Evolutionary conservation across 2,888 invertebrate genomes (phyloP).

Genomic region (Gerris lacustris): DNA sequence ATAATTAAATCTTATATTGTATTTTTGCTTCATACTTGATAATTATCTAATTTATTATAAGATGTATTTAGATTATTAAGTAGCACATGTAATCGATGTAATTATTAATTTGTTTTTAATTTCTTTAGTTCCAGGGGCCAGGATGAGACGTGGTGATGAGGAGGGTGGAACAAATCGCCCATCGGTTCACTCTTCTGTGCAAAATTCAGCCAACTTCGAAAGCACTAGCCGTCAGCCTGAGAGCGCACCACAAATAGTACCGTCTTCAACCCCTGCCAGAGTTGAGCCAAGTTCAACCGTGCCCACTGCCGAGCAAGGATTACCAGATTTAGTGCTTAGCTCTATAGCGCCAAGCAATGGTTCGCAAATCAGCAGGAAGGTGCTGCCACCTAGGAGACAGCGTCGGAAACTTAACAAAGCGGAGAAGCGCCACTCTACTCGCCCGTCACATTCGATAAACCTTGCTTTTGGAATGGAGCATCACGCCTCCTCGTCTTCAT

Average conservation of each 20-base stretch:
- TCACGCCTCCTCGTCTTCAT: background rate
- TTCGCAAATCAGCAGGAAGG: background rate
- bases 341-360: background rate
- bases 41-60: too few species aligned
- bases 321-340: background rate
- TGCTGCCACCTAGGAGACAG: slow-evolving; percentile 1
- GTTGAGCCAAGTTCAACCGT: background rate
- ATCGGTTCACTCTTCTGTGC: background rate
- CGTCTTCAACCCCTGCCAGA: background rate
- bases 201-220: background rate
- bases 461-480: slow-evolving; percentile 3
- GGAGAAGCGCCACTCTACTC: background rate
- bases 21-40: too few species aligned
- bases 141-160: background rate
- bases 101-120: background rate
- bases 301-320: background rate
- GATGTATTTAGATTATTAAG: too few species aligned
- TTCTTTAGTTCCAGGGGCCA: background rate
- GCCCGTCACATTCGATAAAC: background rate
- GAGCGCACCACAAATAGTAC: background rate
- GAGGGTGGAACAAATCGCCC: background rate
- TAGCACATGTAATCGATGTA: too few species aligned
- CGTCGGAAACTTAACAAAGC: background rate
- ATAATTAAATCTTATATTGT: too few species aligned
- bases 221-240: too few species aligned